A percentile compares a stretch with the other conserved stretches of the same genome.
Evolutionary conservation across 2,113 vertebrate genomes (phyloP).

Genomic region (Arvicanthis niloticus): DNA sequence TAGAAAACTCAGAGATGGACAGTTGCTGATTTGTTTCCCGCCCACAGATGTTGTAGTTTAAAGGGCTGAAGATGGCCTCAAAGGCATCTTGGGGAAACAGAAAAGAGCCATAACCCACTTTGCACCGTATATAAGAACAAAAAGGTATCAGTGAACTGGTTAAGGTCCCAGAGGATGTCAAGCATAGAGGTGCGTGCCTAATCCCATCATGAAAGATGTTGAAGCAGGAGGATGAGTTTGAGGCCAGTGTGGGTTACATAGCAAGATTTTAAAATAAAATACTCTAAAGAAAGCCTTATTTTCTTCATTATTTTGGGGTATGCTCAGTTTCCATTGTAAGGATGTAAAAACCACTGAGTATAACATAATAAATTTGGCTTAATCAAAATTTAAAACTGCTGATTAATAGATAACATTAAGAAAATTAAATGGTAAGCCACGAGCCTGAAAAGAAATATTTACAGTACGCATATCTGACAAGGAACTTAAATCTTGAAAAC

Average conservation of each 20-base stretch:
- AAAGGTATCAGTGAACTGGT: neutral
- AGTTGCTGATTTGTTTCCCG: neutral
- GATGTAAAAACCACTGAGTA: neutral
- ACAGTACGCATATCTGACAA: conserved; percentile 11
- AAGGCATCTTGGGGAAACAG: neutral
- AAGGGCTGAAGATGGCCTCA: neutral
- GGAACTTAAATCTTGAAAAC: conserved; percentile 18
- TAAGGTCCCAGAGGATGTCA: neutral
- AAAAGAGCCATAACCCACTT: neutral
- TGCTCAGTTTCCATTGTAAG: conserved; percentile 31
- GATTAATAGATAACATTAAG: conserved; percentile 32
- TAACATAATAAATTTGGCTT: neutral
- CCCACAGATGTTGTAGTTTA: neutral
- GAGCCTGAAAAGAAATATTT: conserved; percentile 31
- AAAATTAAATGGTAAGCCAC: conserved; percentile 20
- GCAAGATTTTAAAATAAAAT: neutral
- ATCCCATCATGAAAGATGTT: too few species aligned
- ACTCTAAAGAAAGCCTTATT: neutral
- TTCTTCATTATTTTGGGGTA: neutral
- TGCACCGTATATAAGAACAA: neutral
- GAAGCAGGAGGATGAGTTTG: neutral
- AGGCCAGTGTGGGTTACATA: neutral
- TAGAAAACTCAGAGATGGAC: neutral
- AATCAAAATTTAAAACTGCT: neutral
- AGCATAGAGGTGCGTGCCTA: neutral